Evolutionary conservation across 2,113 vertebrate genomes (phyloP).

Genomic region (Marmota flaviventris): DNA sequence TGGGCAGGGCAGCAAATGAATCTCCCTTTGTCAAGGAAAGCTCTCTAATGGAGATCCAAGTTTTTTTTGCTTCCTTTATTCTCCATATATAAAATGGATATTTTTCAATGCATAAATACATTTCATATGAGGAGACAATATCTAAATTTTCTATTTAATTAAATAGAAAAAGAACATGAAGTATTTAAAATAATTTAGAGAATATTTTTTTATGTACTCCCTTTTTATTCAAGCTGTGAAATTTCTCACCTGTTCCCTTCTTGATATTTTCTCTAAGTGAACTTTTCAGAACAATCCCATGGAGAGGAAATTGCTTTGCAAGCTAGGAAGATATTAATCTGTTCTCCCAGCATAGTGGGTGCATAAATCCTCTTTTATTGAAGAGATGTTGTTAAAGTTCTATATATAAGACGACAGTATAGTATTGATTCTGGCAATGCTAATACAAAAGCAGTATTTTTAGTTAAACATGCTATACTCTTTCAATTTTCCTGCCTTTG

Average conservation of each 20-base stretch:
- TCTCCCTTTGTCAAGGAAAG: background rate
- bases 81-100: background rate
- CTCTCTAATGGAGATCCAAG: background rate
- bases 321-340: slow-evolving; percentile 70
- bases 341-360: slow-evolving; percentile 38
- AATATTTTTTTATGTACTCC: slow-evolving; percentile 53
- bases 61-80: background rate
- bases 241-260: slow-evolving; percentile 73
- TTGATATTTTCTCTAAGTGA: slow-evolving; percentile 75
- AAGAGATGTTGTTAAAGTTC: slow-evolving; percentile 65
- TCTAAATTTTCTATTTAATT: background rate
- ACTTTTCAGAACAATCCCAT: slow-evolving; percentile 63
- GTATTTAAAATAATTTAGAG: slow-evolving; percentile 67
- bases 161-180: background rate
- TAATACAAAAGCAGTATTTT: slow-evolving; percentile 51
- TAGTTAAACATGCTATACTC: slow-evolving; percentile 45
- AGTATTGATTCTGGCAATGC: slow-evolving; percentile 41
- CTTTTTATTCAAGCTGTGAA: slow-evolving; percentile 60
- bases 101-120: background rate
- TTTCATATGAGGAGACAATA: background rate
- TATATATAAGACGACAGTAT: slow-evolving; percentile 35
- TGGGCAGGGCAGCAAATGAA: background rate
- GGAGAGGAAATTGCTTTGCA: slow-evolving; percentile 72
- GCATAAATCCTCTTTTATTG: slow-evolving; percentile 74
- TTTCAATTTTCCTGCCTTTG: slow-evolving; percentile 1